Evolutionary conservation across 2,888 invertebrate species (phyloP), one percentile per base, ranked within the genome.

Genomic region (Lottia scabra): DNA sequence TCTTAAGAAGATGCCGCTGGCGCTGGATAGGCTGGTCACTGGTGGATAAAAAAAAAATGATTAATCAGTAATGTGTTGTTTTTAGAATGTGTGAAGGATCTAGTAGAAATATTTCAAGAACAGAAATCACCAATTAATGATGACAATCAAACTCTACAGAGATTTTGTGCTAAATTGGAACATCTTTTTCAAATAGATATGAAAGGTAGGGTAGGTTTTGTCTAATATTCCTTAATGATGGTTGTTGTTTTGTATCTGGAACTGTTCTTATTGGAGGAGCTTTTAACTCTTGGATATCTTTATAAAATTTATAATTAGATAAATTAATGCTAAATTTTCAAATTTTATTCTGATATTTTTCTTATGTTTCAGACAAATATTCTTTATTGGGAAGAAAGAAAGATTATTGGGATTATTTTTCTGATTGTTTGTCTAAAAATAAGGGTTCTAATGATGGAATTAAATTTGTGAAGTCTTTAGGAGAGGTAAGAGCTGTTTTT

Each of bases 331-430:
- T 38, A 12, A 27, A 26, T 19, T 38, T 65, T 5, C 12, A 16
- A n/a, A n/a, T n/a, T n/a, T n/a, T 65, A 16, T 19, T 26, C 16
- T 65, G 30, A 30, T 30, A 30, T 2, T 2, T 30, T 30, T 30
- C 30, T 30, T 30, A 30, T 30, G 30, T 80, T 78, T 19, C 75
- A 90, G 89, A 87, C 63, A 86, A 85, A 69, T 80, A 83, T 48
- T 81, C 86, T 27, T 68, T 90, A 26, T 83, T 89, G 16, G 89
- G 89, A 6, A 83, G 83, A 16, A 87, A 83, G 70, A 90, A 89
- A 76, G 87, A 87, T 65, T 90, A 90, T 80, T 90, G 90, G 89
- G 88, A 90, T 75, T 90, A 89, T 78, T 85, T 90, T 72, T 85
- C 85, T 75, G 86, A 89, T 63, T 87, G 89, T 80, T 81, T 90